These are phyloP conservation scores for Thecocarcelia acutangulata DNA, from an alignment of 2,888 invertebrate species.

Conservation along the genomic window DNA sequence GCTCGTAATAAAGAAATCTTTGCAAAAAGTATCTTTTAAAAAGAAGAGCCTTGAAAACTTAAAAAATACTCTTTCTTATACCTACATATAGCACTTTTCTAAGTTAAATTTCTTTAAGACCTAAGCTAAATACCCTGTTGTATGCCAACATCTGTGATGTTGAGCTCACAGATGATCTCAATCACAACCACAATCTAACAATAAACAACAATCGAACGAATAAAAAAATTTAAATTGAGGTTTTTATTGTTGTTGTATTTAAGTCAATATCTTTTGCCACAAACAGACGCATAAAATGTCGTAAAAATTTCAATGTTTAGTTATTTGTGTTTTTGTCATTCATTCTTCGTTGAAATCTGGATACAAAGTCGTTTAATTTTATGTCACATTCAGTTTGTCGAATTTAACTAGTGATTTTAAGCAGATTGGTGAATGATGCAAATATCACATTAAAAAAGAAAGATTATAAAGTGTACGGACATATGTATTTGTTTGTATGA, in stretches of 20 bases:
- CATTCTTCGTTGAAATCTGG: slow-evolving; percentile 26
- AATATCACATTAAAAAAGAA: slow-evolving; percentile 47
- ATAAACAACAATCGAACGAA: slow-evolving; percentile 28
- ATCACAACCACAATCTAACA: slow-evolving; percentile 32
- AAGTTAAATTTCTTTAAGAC: no score
- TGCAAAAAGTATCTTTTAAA: no score
- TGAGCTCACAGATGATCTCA: slow-evolving; percentile 36
- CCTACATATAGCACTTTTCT: no score
- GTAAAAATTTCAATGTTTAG: slow-evolving; percentile 46
- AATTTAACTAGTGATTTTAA: slow-evolving; percentile 13
- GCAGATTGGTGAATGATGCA: slow-evolving; percentile 44
- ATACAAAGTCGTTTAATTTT: slow-evolving; percentile 12
- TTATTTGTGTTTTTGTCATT: slow-evolving; percentile 26
- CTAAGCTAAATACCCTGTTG: no score
- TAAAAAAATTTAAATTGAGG: slow-evolving; percentile 30
- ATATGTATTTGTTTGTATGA: neutral
- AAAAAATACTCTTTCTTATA: no score
- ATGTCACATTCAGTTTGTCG: slow-evolving; percentile 21
- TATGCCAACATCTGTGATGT: neutral
- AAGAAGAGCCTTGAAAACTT: no score
- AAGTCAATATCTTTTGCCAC: slow-evolving; percentile 65
- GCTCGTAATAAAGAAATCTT: no score
- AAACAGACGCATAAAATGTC: slow-evolving; percentile 63
- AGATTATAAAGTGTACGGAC: no score
- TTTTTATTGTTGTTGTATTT: slow-evolving; percentile 45